Percentiles rank a stretch among this genome's conserved stretches.
phyloP scores from a whole-genome alignment of 2,113 vertebrate genomes.

The Aptenodytes forsteri region DNA sequence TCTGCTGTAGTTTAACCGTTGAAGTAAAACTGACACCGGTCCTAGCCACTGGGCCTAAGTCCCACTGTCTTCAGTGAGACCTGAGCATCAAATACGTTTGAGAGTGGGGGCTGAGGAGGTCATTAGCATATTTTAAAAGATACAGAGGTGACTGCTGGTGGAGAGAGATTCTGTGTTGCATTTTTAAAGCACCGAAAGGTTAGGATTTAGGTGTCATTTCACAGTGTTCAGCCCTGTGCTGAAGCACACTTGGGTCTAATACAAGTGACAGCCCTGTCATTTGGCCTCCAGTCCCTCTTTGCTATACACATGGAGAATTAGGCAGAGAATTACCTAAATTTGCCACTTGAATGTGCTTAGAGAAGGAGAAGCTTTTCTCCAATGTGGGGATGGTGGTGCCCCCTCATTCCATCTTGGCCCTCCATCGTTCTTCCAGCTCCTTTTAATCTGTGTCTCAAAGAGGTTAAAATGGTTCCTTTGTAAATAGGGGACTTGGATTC shows the following conservation, averaged over 20 bases:
- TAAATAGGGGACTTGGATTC: background rate
- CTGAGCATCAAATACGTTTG: background rate
- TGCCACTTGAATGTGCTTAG: background rate
- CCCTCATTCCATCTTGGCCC: background rate
- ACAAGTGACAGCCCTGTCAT: background rate
- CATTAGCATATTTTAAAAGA: background rate
- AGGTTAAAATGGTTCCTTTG: slow-evolving; percentile 3
- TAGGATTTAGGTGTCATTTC: background rate
- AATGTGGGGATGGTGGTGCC: background rate
- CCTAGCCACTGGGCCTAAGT: background rate
- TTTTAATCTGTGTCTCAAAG: background rate
- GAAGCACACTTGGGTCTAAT: background rate
- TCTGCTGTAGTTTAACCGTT: background rate
- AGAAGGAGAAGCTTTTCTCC: background rate
- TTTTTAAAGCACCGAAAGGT: background rate
- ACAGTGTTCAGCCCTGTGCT: background rate
- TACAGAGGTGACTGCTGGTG: background rate
- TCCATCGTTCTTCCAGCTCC: background rate
- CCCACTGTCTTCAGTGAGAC: background rate
- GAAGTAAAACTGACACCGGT: background rate
- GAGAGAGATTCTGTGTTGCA: background rate
- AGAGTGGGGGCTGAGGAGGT: background rate
- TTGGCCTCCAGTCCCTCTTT: background rate
- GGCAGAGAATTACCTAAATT: background rate
- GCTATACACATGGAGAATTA: background rate